Evolutionary conservation across 2,113 vertebrate species (phyloP), one percentile per base, ranked within the genome.

Genomic region (Murina feae): DNA sequence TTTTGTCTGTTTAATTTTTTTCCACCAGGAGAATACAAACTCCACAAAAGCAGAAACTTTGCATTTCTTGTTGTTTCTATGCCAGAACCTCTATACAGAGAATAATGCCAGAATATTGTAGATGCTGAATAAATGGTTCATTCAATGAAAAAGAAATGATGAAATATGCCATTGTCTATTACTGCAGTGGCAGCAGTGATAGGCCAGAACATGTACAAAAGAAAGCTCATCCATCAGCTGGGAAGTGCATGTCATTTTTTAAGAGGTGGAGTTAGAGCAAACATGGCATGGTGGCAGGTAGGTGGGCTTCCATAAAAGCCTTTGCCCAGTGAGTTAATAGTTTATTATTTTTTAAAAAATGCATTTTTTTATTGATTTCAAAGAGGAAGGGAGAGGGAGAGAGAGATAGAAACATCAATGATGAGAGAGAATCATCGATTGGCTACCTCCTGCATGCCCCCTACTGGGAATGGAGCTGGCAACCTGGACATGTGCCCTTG

Each of bases 251-350:
- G 32, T 0, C 47, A 51, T 44, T 80, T 55, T 37, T 58, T 13
- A 42, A 66, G 47, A 66, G n/a, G 44, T 35, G 1, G 25, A 78
- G 16, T 65, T 42, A 37, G 5, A 71, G 23, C 6, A 44, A 51
- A 14, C 7, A 32, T 1, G 30, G 10, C 5, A 17, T 72, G 0
- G 0, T 37, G 37, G 2, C 18, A 47, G 4, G 60, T 0, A 89
- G n/a, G 5, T 28, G 18, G 21, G 4, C 18, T 89, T 21, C 9
- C 44, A 16, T 28, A 74, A 80, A 51, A 11, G 44, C 58, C 4
- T 49, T 79, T 74, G 60, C 5, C 25, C 32, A 71, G 2, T n/a
- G 21, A 44, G 2, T 42, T 32, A 37, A 32, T 74, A 58, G 55
- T 51, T 74, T 4, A 72, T 75, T 72, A 12, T 74, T 66, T 66